Base-by-base conservation (phyloP, 92 coral and sea anemone species). In the Pocillopora grandis region DNA sequence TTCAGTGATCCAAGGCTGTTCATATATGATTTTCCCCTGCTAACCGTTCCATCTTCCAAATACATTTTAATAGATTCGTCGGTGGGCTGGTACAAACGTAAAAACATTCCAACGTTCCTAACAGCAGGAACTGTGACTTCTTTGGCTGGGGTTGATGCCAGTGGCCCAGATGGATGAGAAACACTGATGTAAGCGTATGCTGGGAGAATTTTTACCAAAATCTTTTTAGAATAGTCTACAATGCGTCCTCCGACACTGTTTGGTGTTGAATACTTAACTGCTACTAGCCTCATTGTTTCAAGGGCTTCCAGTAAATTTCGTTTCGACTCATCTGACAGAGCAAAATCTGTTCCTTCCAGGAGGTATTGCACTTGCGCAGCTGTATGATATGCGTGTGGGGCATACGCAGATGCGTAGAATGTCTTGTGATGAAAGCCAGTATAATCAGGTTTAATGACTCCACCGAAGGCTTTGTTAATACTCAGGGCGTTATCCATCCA, bases 401-500 rank as follows among this genome's bases (percentile, higher is more conserved):
- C 86, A 76, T 93, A 90, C 0, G 90, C 90, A 12, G 90, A 56
- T 17, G 73, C 90, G 68, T 90, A 92, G 72, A 84, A 87, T 9
- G 88, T 65, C 31, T 84, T 87, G 72, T 90, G 96, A 76, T 90
- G 93, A 88, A 65, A 86, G 62, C 93, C 90, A 11, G 88, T 85
- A 61, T 58, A 92, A 75, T 94, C 98, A 35, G 98, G 98, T 63
- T 94, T 94, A 60, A 94, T 80, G 12, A 92, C 86, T 27, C 98
- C 92, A 9, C 93, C 95, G 9, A 94, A 37, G 3, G 84, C 98
- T 18, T 91, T 76, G 71, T 94, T 94, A 10, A 94, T 77, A 12
- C 85, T 80, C 57, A 94, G 23, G 12, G 90, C 90, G 48, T 90
- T 81, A 58, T 94, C 81, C 62, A 90, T 60, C 98, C 98, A 94